Conservation (phyloP, 2,888 invertebrate species). For the Phasia obesa region DNA sequence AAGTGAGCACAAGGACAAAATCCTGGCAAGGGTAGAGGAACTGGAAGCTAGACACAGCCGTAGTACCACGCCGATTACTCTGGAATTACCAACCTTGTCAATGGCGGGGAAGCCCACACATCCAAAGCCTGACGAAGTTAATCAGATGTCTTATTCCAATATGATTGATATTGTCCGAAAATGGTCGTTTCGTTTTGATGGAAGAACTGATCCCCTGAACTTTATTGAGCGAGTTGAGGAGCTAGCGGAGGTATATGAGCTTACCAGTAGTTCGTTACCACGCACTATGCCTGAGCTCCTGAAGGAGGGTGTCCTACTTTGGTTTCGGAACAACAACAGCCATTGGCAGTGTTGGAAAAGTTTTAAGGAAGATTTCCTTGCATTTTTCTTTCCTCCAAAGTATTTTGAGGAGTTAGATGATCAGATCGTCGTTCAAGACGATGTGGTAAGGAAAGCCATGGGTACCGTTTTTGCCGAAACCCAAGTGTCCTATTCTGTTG, state of each 20-base stretch:
- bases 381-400: neutral
- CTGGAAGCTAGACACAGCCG: neutral
- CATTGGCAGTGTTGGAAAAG: slow-evolving; percentile 7
- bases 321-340: slow-evolving; percentile 6
- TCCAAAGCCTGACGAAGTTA: neutral
- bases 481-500: slow-evolving; percentile 12
- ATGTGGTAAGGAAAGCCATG: slow-evolving; percentile 6
- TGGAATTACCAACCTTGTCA: neutral
- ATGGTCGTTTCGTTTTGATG: slow-evolving; percentile 4
- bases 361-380: neutral
- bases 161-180: slow-evolving; percentile 7
- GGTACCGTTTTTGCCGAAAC: slow-evolving; percentile 21
- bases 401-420: slow-evolving; percentile 22
- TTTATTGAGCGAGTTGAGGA: slow-evolving; percentile 26
- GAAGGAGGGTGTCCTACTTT: neutral
- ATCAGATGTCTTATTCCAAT: neutral
- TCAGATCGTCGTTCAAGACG: slow-evolving; percentile 4
- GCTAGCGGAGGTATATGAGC: neutral
- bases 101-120: no score
- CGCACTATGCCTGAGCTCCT: neutral
- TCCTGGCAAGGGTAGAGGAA: neutral
- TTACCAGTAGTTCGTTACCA: neutral
- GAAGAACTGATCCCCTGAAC: neutral
- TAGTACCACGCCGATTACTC: neutral
- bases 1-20: neutral